Conservation (phyloP, 1,140 invertebrate species). For the Stenopsyche tienmushanensis region DNA sequence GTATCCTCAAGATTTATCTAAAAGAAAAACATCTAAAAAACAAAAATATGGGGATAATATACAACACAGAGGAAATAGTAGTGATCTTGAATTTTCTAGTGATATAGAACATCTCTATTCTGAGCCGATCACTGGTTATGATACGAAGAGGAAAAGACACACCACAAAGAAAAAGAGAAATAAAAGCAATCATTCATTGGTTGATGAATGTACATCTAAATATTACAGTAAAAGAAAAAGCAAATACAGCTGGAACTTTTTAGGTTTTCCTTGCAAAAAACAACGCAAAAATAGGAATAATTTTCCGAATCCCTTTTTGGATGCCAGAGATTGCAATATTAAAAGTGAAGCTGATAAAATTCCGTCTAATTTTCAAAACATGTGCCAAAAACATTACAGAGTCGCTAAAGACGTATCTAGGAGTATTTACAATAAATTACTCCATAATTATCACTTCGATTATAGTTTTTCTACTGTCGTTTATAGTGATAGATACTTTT, state of each 20-base stretch:
- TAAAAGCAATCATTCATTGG: constrained; percentile 3
- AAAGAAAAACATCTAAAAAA: constrained; percentile 33
- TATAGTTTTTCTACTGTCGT: constrained; percentile 46
- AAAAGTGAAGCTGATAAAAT: constrained; percentile 30
- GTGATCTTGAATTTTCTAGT: constrained; percentile 26
- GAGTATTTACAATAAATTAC: constrained; percentile 38
- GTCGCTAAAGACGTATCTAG: constrained; percentile 38
- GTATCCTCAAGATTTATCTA: constrained; percentile 32
- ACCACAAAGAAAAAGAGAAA: constrained; percentile 31
- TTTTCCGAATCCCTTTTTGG: constrained; percentile 16
- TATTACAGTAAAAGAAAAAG: constrained; percentile 24
- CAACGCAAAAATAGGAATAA: constrained; percentile 5
- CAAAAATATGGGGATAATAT: constrained; percentile 24
- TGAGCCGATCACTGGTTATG: constrained; percentile 21
- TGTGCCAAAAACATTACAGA: constrained; percentile 35
- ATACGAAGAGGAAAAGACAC: constrained; percentile 26
- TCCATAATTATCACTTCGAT: constrained; percentile 34
- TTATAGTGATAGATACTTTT: constrained; percentile 53
- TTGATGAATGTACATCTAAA: neutral
- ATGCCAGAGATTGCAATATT: constrained; percentile 34
- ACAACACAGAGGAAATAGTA: neutral
- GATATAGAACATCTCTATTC: constrained; percentile 38
- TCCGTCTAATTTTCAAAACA: constrained; percentile 31
- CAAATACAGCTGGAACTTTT: constrained; percentile 28
- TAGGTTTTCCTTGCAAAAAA: constrained; percentile 31